A percentile compares a stretch with the other conserved stretches of the same genome.
Conservation (phyloP, 2,797 vertebrate species). For the Amphiprion clarkii region DNA sequence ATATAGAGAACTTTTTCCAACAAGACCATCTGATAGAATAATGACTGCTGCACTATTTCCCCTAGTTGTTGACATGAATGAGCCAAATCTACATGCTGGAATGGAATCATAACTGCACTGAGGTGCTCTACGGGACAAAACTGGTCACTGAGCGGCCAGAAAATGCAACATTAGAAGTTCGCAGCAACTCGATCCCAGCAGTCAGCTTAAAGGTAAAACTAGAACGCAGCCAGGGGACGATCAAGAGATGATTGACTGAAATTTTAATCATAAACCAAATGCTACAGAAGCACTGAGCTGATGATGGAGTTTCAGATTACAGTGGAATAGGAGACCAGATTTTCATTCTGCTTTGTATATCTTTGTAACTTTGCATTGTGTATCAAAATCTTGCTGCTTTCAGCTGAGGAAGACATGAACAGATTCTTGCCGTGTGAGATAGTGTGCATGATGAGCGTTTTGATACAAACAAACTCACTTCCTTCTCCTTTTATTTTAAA, state of each 20-base stretch:
- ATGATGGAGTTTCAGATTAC: constrained; percentile 45
- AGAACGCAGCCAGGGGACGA: constrained; percentile 24
- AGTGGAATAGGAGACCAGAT: constrained; percentile 32
- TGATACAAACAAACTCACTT: background rate
- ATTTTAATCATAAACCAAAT: constrained; percentile 62
- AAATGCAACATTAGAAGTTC: constrained; percentile 34
- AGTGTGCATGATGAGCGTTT: background rate
- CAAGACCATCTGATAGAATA: constrained; percentile 67
- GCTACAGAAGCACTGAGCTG: constrained; percentile 19
- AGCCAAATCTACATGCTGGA: constrained; percentile 37
- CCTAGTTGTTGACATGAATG: constrained; percentile 38
- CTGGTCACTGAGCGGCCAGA: constrained; percentile 21
- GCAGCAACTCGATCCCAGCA: constrained; percentile 14
- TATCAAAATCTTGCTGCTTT: background rate
- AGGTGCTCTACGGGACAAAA: constrained; percentile 17
- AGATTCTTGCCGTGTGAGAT: background rate
- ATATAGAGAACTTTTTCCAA: constrained; percentile 59
- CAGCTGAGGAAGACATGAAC: background rate
- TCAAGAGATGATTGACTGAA: constrained; percentile 47
- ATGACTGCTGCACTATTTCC: constrained; percentile 58
- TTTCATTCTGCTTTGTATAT: constrained; percentile 8
- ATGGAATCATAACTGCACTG: constrained; percentile 29
- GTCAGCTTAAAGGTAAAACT: constrained; percentile 26
- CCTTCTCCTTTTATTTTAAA: background rate
- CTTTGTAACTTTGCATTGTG: background rate